These are phyloP conservation scores for Pteronotus mesoamericanus DNA, from an alignment of 2,797 vertebrate species.

Conservation along the genomic window DNA sequence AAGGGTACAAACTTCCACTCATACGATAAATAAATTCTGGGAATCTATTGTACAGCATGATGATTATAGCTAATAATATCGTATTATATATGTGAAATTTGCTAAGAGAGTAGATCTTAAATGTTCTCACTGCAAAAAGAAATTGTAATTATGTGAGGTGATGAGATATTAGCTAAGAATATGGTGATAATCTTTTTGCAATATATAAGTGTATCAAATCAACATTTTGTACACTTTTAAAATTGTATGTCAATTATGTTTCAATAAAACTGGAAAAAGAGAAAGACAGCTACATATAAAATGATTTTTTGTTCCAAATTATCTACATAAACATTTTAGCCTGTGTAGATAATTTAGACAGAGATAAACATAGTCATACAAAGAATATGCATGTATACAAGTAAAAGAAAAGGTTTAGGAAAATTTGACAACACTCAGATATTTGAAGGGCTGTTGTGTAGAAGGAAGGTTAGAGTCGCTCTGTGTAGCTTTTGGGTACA, in stretches of 20 bases:
- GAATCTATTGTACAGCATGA: background rate
- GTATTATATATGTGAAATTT: background rate
- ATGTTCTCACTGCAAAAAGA: background rate
- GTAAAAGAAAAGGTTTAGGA: background rate
- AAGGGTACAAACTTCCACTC: background rate
- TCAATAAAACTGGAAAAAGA: background rate
- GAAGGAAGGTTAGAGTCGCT: constrained; percentile 20
- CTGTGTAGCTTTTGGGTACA: background rate
- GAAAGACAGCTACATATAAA: background rate
- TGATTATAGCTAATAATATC: background rate
- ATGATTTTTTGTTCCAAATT: background rate
- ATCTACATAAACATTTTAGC: background rate
- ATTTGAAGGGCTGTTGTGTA: background rate
- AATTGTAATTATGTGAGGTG: background rate
- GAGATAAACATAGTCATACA: background rate
- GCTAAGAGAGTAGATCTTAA: background rate
- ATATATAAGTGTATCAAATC: background rate
- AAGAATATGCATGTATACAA: background rate
- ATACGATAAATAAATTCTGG: background rate
- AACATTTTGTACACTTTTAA: background rate
- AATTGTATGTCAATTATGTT: background rate
- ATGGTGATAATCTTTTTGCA: background rate
- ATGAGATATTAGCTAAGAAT: background rate
- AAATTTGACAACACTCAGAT: background rate
- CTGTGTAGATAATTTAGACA: background rate